Evolutionary conservation across 2,113 vertebrate genomes (phyloP).

Genomic region (Pyxicephalus adspersus): DNA sequence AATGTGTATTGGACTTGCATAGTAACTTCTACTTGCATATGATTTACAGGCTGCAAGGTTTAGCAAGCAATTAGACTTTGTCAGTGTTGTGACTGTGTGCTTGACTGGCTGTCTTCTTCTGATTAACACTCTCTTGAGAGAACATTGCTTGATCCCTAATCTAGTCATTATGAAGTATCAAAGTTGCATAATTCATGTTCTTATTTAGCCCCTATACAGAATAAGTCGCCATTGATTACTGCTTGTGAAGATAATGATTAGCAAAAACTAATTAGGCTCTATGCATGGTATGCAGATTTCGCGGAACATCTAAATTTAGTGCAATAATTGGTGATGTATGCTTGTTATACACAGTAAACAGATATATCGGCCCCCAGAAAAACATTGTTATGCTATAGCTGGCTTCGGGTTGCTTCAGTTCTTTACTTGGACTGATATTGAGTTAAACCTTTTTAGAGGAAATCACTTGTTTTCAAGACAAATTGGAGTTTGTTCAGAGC

Average conservation of each 20-base stretch:
- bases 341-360: background rate
- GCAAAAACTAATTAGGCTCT: conserved; percentile 10
- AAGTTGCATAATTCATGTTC: conserved; percentile 33
- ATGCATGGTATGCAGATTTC: background rate
- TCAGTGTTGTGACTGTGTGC: background rate
- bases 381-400: background rate
- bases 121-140: conserved; percentile 1
- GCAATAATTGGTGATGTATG: background rate
- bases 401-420: background rate
- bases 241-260: background rate
- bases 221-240: conserved; percentile 29
- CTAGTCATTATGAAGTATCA: background rate
- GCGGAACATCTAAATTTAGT: background rate
- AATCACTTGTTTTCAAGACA: too few relatives aligned
- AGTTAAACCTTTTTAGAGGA: too few relatives aligned
- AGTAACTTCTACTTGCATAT: background rate
- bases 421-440: background rate
- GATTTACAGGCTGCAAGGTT: background rate
- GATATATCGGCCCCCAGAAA: background rate
- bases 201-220: conserved; percentile 4
- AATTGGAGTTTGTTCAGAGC: too few relatives aligned
- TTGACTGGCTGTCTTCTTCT: background rate
- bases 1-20: too few relatives aligned
- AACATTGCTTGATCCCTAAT: conserved; percentile 12
- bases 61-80: background rate